These are phyloP conservation scores for Trypoxylus dichotomus DNA, from an alignment of 1,140 invertebrate genomes.

Conservation along the genomic window DNA sequence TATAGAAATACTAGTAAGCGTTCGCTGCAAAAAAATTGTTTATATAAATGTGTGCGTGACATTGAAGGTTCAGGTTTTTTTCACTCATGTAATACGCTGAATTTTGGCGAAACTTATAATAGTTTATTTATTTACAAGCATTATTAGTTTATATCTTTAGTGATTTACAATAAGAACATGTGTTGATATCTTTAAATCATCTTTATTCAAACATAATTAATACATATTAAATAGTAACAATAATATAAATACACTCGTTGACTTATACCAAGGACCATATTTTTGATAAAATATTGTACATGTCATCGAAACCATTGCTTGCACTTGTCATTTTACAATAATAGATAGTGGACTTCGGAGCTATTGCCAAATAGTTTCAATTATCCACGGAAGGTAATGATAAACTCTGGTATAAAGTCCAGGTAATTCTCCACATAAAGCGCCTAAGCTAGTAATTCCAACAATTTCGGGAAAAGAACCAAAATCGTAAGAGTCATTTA, in stretches of 20 bases:
- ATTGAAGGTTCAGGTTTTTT: no score
- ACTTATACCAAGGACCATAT: background rate
- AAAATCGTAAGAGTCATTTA: background rate
- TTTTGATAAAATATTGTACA: background rate
- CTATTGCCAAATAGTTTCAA: background rate
- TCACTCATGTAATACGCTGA: no score
- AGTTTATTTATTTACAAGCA: no score
- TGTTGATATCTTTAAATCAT: no score
- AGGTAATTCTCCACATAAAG: conserved; percentile 54
- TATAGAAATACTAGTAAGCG: no score
- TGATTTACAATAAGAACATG: no score
- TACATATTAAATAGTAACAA: background rate
- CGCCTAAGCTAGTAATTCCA: conserved; percentile 59
- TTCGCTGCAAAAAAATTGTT: no score
- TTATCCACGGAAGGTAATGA: background rate
- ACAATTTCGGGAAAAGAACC: conserved; percentile 42
- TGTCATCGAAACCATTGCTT: background rate
- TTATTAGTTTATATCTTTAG: no score
- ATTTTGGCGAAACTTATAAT: no score
- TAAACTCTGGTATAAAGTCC: conserved; percentile 61
- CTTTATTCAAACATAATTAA: no score
- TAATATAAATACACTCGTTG: background rate
- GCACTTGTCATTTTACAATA: background rate
- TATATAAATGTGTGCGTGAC: no score
- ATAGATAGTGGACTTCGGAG: background rate